Evolutionary conservation across 2,888 invertebrate genomes (phyloP).

Genomic region (Ophonus ardosiacus): DNA sequence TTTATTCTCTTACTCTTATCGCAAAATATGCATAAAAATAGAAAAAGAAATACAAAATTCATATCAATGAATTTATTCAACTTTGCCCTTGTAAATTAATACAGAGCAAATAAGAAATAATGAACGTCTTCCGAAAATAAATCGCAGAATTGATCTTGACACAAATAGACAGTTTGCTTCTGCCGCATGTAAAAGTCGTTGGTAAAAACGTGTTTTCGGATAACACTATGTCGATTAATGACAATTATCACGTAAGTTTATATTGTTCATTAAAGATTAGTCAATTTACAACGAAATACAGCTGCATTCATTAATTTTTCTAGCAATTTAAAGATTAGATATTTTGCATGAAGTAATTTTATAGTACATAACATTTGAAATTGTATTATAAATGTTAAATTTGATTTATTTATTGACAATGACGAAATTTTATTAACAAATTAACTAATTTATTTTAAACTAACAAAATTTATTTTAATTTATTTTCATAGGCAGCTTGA

Average conservation of each 20-base stretch:
- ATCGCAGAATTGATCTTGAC: conserved; percentile 4
- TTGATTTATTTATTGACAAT: no score
- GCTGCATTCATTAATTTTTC: not conserved
- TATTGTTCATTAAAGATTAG: not conserved
- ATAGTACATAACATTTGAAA: not conserved
- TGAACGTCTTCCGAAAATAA: not conserved
- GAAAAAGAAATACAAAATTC: not conserved
- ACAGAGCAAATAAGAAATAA: not conserved
- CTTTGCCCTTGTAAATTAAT: not conserved
- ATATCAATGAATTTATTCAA: not conserved
- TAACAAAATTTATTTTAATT: no score
- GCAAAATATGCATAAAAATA: not conserved
- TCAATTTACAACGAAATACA: not conserved
- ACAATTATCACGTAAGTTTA: conserved; percentile 10
- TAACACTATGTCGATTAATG: not conserved
- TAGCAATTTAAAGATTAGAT: not conserved
- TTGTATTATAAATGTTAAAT: not conserved
- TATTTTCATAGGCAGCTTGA: not conserved
- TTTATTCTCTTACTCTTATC: no score
- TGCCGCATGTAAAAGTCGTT: not conserved
- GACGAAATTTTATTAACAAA: not conserved
- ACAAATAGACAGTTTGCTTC: not conserved
- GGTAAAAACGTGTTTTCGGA: not conserved
- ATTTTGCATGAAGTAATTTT: not conserved
- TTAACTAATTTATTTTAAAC: not conserved